A percentile compares a stretch with the other conserved stretches of the same genome.
These are phyloP conservation scores for Teleogryllus oceanicus DNA, from an alignment of 2,888 invertebrate genomes.

Conservation along the genomic window DNA sequence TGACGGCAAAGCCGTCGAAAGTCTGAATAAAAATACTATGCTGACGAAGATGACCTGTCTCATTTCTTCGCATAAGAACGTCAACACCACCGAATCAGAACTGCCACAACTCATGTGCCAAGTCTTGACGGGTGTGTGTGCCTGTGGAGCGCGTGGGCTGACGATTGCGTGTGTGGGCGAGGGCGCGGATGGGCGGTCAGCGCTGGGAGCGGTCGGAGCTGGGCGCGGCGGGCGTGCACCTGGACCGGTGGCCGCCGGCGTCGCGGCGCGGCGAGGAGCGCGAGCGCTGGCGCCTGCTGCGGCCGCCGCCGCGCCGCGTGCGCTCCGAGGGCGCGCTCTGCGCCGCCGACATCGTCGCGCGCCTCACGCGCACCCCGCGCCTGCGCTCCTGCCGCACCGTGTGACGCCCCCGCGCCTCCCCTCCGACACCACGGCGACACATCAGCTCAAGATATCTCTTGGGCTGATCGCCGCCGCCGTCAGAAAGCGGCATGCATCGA, in stretches of 20 bases:
- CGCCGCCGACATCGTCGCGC: neutral
- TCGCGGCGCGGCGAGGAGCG: slow-evolving; percentile 18
- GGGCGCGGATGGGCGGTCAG: slow-evolving; percentile 53
- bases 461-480: neutral
- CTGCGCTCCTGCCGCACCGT: slow-evolving; percentile 21
- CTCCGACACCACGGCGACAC: too few species aligned
- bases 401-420: neutral
- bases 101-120: too few species aligned
- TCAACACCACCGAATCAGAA: too few species aligned
- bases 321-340: neutral
- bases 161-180: too few species aligned
- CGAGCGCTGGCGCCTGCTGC: neutral
- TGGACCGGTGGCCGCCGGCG: neutral
- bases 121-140: too few species aligned
- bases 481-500: neutral
- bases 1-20: too few species aligned
- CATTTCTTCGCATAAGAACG: too few species aligned
- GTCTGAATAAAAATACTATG: too few species aligned
- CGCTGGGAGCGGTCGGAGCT: slow-evolving; percentile 59
- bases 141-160: too few species aligned
- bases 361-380: neutral
- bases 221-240: slow-evolving; percentile 47
- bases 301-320: slow-evolving; percentile 1
- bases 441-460: too few species aligned
- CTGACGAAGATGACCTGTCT: too few species aligned